Conservation (phyloP, 2,888 invertebrate species). For the Euzophera pinguis region DNA sequence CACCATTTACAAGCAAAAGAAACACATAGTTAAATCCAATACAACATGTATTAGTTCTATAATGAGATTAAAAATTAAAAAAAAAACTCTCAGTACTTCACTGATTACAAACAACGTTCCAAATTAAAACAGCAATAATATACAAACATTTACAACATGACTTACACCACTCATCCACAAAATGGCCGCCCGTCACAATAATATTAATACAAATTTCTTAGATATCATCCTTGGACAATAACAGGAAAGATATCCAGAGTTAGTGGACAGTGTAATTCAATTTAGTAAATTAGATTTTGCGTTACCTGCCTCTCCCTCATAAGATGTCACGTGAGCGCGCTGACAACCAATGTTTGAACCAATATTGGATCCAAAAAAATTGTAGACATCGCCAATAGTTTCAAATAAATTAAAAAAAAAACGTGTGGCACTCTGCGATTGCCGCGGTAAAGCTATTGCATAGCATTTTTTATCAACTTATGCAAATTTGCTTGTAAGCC, state of each 20-base stretch:
- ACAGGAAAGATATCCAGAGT: constrained; percentile 49
- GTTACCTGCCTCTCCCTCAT: constrained; percentile 66
- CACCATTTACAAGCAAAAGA: too few relatives aligned
- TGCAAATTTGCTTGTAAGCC: too few relatives aligned
- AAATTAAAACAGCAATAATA: background rate
- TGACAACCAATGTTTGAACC: constrained; percentile 37
- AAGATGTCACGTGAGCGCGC: constrained; percentile 38
- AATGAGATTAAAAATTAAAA: too few relatives aligned
- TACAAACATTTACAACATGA: background rate
- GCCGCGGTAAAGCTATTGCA: too few relatives aligned
- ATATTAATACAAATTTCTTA: constrained; percentile 18
- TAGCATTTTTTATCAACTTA: too few relatives aligned
- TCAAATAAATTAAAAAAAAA: too few relatives aligned
- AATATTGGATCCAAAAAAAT: constrained; percentile 27
- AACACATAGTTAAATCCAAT: too few relatives aligned
- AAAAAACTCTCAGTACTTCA: too few relatives aligned
- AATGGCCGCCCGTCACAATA: constrained; percentile 21
- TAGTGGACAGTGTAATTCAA: constrained; percentile 72
- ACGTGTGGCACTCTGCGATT: too few relatives aligned
- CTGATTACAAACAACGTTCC: too few relatives aligned
- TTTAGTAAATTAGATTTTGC: constrained; percentile 75
- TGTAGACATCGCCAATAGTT: too few relatives aligned
- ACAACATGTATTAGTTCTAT: too few relatives aligned
- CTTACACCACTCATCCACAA: background rate
- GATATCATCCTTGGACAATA: constrained; percentile 37